These are phyloP conservation scores for Archips crataeganus DNA, from an alignment of 2,888 invertebrate genomes.

Conservation along the genomic window DNA sequence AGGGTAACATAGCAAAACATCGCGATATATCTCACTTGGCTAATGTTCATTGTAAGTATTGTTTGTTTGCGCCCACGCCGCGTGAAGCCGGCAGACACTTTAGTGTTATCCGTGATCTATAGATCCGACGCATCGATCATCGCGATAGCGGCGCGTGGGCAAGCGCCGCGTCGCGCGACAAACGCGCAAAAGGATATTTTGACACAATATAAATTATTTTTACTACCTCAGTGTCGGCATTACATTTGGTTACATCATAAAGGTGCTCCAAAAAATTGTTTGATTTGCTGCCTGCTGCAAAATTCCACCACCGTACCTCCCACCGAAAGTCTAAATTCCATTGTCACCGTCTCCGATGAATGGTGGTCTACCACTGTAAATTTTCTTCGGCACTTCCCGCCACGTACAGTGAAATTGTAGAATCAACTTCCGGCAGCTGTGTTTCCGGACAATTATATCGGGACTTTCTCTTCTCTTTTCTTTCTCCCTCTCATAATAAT, in stretches of 20 bases:
- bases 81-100: slow-evolving; percentile 11
- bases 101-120: slow-evolving; percentile 30
- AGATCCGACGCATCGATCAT: slow-evolving; percentile 39
- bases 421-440: too few relatives aligned
- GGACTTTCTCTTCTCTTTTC: too few relatives aligned
- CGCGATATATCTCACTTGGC: slow-evolving; percentile 42
- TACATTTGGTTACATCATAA: background rate
- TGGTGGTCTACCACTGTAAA: too few relatives aligned
- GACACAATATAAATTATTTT: slow-evolving; percentile 12
- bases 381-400: background rate
- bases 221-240: background rate
- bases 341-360: too few relatives aligned
- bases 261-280: background rate
- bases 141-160: slow-evolving; percentile 39
- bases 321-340: too few relatives aligned
- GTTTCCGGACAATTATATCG: too few relatives aligned
- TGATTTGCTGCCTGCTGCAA: background rate
- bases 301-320: too few relatives aligned
- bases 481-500: too few relatives aligned
- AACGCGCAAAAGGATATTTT: slow-evolving; percentile 38
- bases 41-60: slow-evolving; percentile 23
- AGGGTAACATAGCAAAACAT: slow-evolving; percentile 37
- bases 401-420: too few relatives aligned
- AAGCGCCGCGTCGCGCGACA: background rate
- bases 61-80: slow-evolving; percentile 25